Base-by-base conservation (phyloP, 2,888 invertebrate species). In the Amiota communis region DNA sequence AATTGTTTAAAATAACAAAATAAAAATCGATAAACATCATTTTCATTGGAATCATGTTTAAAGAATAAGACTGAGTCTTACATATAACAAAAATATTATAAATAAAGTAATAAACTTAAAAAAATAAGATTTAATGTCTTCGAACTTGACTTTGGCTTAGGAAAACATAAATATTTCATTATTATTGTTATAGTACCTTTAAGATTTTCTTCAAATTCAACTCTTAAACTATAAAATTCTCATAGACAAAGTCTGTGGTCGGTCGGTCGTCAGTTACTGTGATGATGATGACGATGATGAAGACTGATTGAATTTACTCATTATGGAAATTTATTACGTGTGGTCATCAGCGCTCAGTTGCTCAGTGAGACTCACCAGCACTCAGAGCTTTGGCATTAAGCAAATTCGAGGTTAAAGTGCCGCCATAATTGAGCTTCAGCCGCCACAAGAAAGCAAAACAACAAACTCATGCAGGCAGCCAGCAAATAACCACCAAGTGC, bases 271-370 rank as follows among this genome's bases (percentile, higher is more conserved):
- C 36, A 36, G 36, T 36, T 36, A 36, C 36, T 36, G 6, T 36
- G 36, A 15, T 15, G 53, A 53, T 36, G 48, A 23, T 20, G 69
- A 68, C 71, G 74, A 71, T 70, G 74, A 72, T 72, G 59, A 20
- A 20, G 11, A 20, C 74, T 72, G 75, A 77, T 77, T 78, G 75
- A 75, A 75, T 72, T 76, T 76, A 74, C 78, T 78, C 73, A 78
- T 78, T 78, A 78, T 76, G 78, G 77, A 78, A 78, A 76, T 78
- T 77, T 77, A 77, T 78, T 78, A 78, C 75, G 77, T 78, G 78
- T 78, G 78, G 77, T 74, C 63, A 75, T 76, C 75, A 65, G 6
- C 8, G 36, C 59, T 20, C 59, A 17, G 59, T 59, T 36, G 36
- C 59, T 17, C 59, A 20, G 17, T 20, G 10, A 20, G 59, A 20